Conservation (phyloP, 2,113 vertebrate genomes). For the Otolemur garnettii region DNA sequence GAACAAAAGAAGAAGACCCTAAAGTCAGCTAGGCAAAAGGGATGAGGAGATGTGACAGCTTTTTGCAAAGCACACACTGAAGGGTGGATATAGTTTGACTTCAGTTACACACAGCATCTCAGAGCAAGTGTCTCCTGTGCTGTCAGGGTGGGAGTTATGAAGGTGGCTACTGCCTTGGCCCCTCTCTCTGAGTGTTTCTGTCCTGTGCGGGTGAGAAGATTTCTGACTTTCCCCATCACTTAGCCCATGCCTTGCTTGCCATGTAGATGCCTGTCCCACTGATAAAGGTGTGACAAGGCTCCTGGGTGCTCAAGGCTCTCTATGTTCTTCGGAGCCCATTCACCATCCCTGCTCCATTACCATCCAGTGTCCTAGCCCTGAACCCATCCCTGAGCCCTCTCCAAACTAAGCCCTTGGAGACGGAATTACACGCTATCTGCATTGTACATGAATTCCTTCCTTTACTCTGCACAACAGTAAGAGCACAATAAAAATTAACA, state of each 20-base stretch:
- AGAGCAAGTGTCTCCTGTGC: neutral
- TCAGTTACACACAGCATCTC: neutral
- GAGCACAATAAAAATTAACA: neutral
- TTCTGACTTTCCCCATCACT: neutral
- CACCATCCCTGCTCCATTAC: neutral
- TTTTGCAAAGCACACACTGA: slow-evolving; percentile 7
- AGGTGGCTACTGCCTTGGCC: neutral
- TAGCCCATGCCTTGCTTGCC: neutral
- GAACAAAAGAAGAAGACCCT: neutral
- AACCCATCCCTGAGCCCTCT: neutral
- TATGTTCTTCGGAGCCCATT: neutral
- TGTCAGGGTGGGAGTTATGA: neutral
- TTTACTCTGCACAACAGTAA: neutral
- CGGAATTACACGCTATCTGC: accelerated
- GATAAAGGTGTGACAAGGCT: neutral
- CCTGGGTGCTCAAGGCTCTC: neutral
- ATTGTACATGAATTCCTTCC: neutral
- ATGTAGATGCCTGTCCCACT: neutral
- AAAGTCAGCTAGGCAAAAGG: neutral
- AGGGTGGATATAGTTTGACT: neutral
- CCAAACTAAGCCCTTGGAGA: neutral
- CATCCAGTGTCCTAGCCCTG: accelerated
- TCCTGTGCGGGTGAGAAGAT: neutral
- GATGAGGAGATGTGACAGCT: neutral
- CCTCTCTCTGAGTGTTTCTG: neutral